Base-by-base conservation (phyloP, 2,888 invertebrate species). In the Geotrupes spiniger region DNA sequence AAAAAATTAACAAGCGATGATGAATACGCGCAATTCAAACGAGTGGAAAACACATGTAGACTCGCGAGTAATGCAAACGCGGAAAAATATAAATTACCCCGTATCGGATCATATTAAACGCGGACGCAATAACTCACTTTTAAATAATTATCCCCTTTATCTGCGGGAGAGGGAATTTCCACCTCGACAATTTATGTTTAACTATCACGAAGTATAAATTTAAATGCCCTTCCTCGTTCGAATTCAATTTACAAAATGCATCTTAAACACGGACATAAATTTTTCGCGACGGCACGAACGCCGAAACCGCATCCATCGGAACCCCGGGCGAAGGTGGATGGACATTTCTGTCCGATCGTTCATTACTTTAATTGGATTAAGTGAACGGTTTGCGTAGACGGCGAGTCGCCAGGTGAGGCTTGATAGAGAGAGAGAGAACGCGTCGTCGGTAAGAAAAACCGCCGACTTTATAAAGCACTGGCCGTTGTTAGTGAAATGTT, bases 301-400 rank as follows among this genome's bases (percentile, higher is more conserved):
- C 33, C 15, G 33, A n/a, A 33, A 33, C 33, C 33, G 33, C 33
- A 33, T 33, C 33, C 14, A 14, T 33, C 33, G 14, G 33, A 33
- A 10, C 33, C 11, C 21, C 8, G 14, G 4, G 10, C 33, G n/a
- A 33, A 21, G 3, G 33, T 10, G 15, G 33, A 33, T 33, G 5
- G 33, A 33, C 12, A 33, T 33, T 33, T 33, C 33, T n/a, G 15
- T 2, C 33, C 33, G 33, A 33, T 33, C 33, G 53, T 64, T 63
- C 64, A 64, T 66, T 66, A 65, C 64, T 64, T 65, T 65, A 66
- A 66, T 66, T 66, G 66, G 64, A 64, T 64, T 64, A 66, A 65
- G 63, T 62, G 60, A 61, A 52, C 62, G 63, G 63, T 60, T 62
- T 62, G 58, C 47, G 53, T 47, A 46, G 48, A 46, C 47, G 46